Evolutionary conservation across 1,140 invertebrate genomes (phyloP).

Genomic region (Acromyrmex heyeri): DNA sequence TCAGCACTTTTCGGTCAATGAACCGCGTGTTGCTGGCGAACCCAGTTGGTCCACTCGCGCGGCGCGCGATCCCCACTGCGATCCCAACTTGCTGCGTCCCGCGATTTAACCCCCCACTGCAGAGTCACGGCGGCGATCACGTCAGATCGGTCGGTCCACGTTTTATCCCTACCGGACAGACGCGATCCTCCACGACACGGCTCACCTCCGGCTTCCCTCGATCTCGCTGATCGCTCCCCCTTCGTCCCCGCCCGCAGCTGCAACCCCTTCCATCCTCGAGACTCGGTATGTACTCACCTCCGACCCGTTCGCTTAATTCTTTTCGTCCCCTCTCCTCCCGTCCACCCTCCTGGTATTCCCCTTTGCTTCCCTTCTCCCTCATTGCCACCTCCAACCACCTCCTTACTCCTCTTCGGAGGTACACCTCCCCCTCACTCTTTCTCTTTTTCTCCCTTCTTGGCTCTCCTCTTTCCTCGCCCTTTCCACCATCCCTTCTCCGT

Average conservation of each 20-base stretch:
- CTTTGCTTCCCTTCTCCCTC: constrained; percentile 50
- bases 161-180: constrained; percentile 84
- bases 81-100: constrained; percentile 74
- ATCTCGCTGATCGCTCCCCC: constrained; percentile 73
- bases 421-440: constrained; percentile 51
- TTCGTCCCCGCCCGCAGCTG: constrained; percentile 76
- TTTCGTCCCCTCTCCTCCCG: constrained; percentile 81
- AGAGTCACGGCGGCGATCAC: constrained; percentile 33
- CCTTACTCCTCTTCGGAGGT: constrained; percentile 54
- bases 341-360: constrained; percentile 37
- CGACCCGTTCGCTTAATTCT: constrained; percentile 76
- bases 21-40: constrained; percentile 85
- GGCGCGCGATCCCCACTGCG: constrained; percentile 75
- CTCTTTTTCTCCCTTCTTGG: constrained; percentile 73
- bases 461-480: constrained; percentile 72
- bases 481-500: constrained; percentile 21
- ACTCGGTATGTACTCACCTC: constrained; percentile 63
- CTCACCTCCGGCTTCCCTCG: constrained; percentile 84
- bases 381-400: constrained; percentile 81
- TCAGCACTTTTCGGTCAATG: constrained; percentile 88
- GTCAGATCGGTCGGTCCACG: constrained; percentile 68
- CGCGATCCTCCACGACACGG: constrained; percentile 84
- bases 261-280: constrained; percentile 82
- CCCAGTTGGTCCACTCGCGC: constrained; percentile 86
- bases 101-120: constrained; percentile 86